phyloP scores from a whole-genome alignment of 1,140 invertebrate genomes.

The Trichoplusia ni region DNA sequence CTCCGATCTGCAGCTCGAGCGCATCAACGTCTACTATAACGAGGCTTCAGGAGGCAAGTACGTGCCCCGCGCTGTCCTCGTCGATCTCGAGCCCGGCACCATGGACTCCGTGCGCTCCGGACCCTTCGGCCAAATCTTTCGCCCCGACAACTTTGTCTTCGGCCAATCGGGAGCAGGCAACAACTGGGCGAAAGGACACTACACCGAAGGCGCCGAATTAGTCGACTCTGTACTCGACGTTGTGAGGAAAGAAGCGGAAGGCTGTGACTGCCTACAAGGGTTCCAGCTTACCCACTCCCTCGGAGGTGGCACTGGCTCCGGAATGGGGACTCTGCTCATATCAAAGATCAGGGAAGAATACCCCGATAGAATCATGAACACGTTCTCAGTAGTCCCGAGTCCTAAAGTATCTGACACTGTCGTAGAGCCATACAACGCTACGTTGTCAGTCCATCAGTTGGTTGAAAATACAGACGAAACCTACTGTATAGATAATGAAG shows the following conservation, averaged over 20 bases:
- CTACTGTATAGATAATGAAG: conserved; percentile 86
- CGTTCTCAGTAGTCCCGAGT: conserved; percentile 95
- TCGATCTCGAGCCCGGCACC: conserved; percentile 91
- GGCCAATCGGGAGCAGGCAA: conserved; percentile 86
- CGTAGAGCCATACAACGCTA: conserved; percentile 93
- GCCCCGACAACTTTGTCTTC: conserved; percentile 95
- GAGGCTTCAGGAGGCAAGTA: conserved; percentile 91
- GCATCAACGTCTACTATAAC: conserved; percentile 94
- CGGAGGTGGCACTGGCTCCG: conserved; percentile 93
- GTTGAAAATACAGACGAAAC: conserved; percentile 89
- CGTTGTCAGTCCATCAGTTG: conserved; percentile 88
- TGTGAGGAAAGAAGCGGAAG: conserved; percentile 93
- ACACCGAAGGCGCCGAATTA: conserved; percentile 95
- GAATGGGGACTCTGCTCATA: conserved; percentile 93
- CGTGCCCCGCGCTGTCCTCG: conserved; percentile 89
- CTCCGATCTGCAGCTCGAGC: conserved; percentile 90
- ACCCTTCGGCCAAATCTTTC: conserved; percentile 92
- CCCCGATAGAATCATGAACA: conserved; percentile 95
- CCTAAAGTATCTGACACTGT: conserved; percentile 94
- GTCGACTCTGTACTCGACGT: conserved; percentile 94
- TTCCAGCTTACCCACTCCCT: conserved; percentile 93
- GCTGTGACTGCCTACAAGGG: conserved; percentile 94
- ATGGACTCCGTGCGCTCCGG: conserved; percentile 89
- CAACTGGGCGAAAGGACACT: conserved; percentile 95
- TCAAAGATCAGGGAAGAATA: conserved; percentile 93